A percentile compares a stretch with the other conserved stretches of the same genome.
phyloP scores from a whole-genome alignment of 2,797 vertebrate species.

The Australoheros facetus region DNA sequence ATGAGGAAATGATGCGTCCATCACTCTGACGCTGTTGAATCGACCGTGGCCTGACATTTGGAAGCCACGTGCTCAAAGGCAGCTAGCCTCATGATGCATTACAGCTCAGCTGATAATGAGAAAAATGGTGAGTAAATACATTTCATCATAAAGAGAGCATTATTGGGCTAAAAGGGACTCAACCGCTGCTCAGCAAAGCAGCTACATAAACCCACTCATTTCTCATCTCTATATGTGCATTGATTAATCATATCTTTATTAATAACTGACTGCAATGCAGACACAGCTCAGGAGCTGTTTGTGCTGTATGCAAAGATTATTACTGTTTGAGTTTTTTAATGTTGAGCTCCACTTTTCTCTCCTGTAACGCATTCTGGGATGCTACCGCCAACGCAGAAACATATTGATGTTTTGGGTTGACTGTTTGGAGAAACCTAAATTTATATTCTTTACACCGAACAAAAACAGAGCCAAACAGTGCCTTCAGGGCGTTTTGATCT shows the following conservation, averaged over 20 bases:
- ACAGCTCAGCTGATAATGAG: constrained; percentile 39
- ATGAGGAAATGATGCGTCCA: constrained; percentile 67
- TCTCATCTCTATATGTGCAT: not conserved
- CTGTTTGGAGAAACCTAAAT: constrained; percentile 30
- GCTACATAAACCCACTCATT: constrained; percentile 9
- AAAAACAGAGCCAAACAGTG: constrained; percentile 8
- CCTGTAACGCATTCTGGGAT: constrained; percentile 16
- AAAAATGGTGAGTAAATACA: constrained; percentile 32
- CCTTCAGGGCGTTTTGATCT: constrained; percentile 38
- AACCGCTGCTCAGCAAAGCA: constrained; percentile 6
- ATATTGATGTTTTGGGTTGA: constrained; percentile 9
- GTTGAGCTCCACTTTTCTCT: constrained; percentile 3
- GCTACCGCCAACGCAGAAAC: constrained; percentile 21
- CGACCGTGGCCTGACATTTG: constrained; percentile 48
- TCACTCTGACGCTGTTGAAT: constrained; percentile 49
- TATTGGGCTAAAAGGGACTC: constrained; percentile 6
- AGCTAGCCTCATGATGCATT: constrained; percentile 48
- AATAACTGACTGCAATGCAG: constrained; percentile 18
- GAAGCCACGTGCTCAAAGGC: constrained; percentile 18
- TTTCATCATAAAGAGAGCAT: constrained; percentile 37
- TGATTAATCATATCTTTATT: constrained; percentile 23
- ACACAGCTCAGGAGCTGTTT: not conserved
- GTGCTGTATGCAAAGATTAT: not conserved
- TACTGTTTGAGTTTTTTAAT: not conserved
- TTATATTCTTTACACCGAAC: constrained; percentile 18